Conservation (phyloP, 2,888 invertebrate genomes). For the Hermaeophaga mercurialis region DNA sequence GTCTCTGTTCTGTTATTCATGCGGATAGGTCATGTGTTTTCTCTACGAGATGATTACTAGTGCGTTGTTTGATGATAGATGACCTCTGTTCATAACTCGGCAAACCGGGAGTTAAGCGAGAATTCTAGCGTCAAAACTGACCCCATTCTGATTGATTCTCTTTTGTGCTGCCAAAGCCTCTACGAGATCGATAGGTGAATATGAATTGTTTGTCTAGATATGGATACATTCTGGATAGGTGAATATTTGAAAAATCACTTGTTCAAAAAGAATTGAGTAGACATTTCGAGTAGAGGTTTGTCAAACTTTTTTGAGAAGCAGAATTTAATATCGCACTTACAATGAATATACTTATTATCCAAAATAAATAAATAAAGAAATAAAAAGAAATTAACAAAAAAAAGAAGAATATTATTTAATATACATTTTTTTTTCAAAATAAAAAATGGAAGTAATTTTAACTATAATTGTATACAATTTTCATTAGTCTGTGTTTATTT, state of each 20-base stretch:
- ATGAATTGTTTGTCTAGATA: constrained; percentile 16
- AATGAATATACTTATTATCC: too few species aligned
- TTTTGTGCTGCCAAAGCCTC: constrained; percentile 3
- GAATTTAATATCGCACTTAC: too few species aligned
- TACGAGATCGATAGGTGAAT: constrained; percentile 15
- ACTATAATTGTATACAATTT: too few species aligned
- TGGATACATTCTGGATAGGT: not conserved
- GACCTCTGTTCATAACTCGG: constrained; percentile 27
- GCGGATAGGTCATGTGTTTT: constrained; percentile 12
- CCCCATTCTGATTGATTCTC: constrained; percentile 22
- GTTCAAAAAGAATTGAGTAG: too few species aligned
- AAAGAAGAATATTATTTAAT: too few species aligned
- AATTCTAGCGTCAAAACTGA: constrained; percentile 23
- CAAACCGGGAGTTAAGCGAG: constrained; percentile 21
- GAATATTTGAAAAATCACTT: not conserved
- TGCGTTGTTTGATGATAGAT: constrained; percentile 24
- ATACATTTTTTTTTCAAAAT: too few species aligned
- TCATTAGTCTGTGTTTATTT: too few species aligned
- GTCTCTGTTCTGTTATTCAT: not conserved
- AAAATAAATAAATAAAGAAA: too few species aligned
- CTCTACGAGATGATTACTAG: constrained; percentile 17
- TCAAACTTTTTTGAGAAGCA: too few species aligned
- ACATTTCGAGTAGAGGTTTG: too few species aligned
- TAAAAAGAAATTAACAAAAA: too few species aligned
- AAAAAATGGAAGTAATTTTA: too few species aligned